Evolutionary conservation across 2,113 vertebrate genomes (phyloP), one percentile per base, ranked within the genome.

Genomic region (Poicephalus gulielmi): DNA sequence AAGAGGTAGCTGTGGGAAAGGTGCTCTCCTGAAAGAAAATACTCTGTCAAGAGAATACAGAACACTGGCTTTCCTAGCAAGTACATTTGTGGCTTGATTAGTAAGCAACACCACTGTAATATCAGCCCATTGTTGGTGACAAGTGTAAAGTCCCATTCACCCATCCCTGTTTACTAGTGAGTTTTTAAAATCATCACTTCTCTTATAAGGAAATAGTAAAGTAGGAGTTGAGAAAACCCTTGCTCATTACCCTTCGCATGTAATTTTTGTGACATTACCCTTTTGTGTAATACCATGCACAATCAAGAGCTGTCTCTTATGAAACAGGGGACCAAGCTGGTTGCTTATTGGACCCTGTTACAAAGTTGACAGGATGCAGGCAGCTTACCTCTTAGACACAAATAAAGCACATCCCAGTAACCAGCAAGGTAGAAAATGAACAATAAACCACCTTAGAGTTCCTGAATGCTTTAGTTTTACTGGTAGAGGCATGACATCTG

Each of bases 211-310:
- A 93, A 86, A 60, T 10, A 77, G 37, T 57, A 68, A 91, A 90
- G 31, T 7, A 73, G n/a, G 37, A 81, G 74, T 8, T 62, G 41
- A 81, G 39, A 33, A 95, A 88, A 64, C 18, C 20, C 55, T 66
- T 1, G 0, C 27, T 76, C 22, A 23, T 23, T 59, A 57, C 55
- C 31, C 53, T 55, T 33, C 53, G 33, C 53, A 33, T 55, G 53
- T 20, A 33, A 55, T 55, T 9, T 55, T 8, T 55, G 53, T 55
- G 53, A 55, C 53, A 33, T 55, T 55, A 19, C 13, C 0, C 4
- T 76, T 81, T 60, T 0, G 2, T 39, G 50, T 17, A 17, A 17
- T 0, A 1, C 2, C 71, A 47, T 59, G 33, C 35, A 18, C 37
- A 46, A 19, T 6, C 49, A 52, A 52, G 50, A 81, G 31, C 46